Conservation (phyloP, 2,113 vertebrate species). For the Puffinus mauretanicus region DNA sequence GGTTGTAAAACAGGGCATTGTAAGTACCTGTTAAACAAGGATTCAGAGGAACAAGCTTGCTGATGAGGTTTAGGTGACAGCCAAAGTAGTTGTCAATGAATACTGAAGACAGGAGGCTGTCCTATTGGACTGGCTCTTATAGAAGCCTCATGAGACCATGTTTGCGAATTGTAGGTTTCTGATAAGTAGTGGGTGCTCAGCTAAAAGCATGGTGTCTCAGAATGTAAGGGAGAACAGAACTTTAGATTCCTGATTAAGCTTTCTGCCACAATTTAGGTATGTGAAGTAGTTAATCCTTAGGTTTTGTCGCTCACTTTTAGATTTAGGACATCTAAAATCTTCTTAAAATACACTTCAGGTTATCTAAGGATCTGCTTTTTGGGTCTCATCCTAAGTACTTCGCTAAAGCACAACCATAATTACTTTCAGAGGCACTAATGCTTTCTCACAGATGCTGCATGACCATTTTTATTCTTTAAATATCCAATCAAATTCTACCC, state of each 20-base stretch:
- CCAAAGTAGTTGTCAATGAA: background rate
- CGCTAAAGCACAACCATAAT: background rate
- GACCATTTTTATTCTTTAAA: background rate
- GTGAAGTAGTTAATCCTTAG: background rate
- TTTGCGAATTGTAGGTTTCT: background rate
- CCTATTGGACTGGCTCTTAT: background rate
- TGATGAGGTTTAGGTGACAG: background rate
- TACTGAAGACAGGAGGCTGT: background rate
- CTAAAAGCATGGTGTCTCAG: background rate
- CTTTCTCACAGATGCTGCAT: background rate
- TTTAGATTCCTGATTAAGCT: background rate
- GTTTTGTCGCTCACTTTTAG: background rate
- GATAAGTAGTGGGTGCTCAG: background rate
- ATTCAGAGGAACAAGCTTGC: background rate
- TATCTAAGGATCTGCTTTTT: background rate
- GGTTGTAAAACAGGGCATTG: background rate
- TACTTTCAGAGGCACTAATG: background rate
- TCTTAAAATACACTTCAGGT: background rate
- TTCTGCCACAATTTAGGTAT: background rate
- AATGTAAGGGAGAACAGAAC: background rate
- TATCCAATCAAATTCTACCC: background rate
- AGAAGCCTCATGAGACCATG: background rate
- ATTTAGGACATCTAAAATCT: background rate
- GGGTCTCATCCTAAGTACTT: background rate
- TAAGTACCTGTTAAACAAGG: background rate